phyloP scores from a whole-genome alignment of 2,888 invertebrate genomes.

The Sinhomidia bicolor region DNA sequence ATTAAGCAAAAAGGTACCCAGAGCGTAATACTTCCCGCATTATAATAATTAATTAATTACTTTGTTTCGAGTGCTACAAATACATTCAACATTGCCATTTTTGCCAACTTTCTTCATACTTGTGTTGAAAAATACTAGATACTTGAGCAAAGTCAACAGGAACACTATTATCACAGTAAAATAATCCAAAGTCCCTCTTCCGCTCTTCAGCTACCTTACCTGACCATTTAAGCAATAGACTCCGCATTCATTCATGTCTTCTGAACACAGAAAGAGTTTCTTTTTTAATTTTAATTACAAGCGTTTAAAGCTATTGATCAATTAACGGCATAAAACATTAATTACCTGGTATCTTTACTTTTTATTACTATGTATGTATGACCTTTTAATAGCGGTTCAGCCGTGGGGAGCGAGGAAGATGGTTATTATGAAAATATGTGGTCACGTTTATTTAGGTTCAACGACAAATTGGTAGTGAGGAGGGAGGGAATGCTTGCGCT shows the following conservation, averaged over 20 bases:
- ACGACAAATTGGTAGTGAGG: too few species aligned
- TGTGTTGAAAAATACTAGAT: neutral
- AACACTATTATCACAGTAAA: neutral
- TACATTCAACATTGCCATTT: conserved; percentile 31
- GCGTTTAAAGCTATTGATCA: too few species aligned
- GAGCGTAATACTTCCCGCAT: too few species aligned
- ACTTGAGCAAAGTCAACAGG: neutral
- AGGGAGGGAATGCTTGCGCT: too few species aligned
- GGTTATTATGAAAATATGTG: too few species aligned
- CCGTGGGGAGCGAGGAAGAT: neutral
- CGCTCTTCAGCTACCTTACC: neutral
- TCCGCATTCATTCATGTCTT: neutral
- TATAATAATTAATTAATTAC: too few species aligned
- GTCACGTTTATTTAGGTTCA: too few species aligned
- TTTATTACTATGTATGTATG: neutral
- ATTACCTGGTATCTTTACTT: neutral
- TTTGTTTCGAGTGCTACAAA: too few species aligned
- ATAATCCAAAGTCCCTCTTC: neutral
- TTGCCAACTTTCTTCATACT: conserved; percentile 10
- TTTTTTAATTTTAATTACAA: too few species aligned
- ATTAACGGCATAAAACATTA: neutral
- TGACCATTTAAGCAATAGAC: too few species aligned
- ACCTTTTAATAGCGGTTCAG: too few species aligned
- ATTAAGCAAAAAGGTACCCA: too few species aligned
- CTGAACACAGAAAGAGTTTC: neutral